Evolutionary conservation across 2,797 vertebrate species (phyloP).

Genomic region (Spinus pinus): DNA sequence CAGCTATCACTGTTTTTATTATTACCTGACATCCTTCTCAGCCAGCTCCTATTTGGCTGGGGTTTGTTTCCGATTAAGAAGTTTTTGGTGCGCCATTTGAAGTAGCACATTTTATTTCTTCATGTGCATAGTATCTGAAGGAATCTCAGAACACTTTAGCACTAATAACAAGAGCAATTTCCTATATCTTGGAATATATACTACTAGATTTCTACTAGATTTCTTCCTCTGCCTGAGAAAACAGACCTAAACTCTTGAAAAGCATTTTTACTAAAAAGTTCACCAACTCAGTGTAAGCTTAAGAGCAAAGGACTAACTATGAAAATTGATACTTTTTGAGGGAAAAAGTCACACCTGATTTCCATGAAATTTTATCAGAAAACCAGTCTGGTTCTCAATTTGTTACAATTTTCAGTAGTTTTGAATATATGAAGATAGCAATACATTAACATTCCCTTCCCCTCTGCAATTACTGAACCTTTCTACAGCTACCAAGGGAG

Average conservation of each 20-base stretch:
- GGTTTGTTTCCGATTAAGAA: background rate
- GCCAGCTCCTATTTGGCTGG: background rate
- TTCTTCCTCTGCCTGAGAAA: background rate
- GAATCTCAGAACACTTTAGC: background rate
- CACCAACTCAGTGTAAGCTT: background rate
- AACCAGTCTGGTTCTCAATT: background rate
- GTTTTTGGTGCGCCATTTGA: background rate
- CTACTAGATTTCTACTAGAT: background rate
- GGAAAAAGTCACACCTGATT: background rate
- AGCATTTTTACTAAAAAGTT: background rate
- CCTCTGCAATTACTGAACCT: background rate
- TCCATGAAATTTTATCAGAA: background rate
- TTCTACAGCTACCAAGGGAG: background rate
- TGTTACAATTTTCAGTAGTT: background rate
- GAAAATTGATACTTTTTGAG: background rate
- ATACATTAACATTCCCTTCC: background rate
- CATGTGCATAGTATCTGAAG: background rate
- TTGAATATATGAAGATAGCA: background rate
- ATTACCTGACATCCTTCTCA: background rate
- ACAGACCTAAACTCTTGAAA: background rate
- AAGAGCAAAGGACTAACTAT: background rate
- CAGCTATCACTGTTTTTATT: background rate
- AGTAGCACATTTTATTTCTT: background rate
- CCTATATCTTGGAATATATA: background rate
- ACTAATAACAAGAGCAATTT: background rate